Base-by-base conservation (phyloP, 1,140 invertebrate species). In the Delia radicum region DNA sequence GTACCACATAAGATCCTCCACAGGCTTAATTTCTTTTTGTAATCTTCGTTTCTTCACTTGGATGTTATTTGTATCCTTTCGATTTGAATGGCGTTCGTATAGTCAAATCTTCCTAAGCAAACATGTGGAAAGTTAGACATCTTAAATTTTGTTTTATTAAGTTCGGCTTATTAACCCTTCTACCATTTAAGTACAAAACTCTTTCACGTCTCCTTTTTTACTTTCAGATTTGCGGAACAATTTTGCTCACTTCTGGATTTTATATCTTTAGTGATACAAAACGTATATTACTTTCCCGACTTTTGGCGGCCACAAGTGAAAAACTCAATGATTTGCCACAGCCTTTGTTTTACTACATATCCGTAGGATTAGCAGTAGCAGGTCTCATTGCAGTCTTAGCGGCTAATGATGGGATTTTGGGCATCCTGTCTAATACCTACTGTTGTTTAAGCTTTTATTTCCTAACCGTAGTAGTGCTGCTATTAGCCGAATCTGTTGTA, bases 381-480 rank as follows among this genome's bases (percentile, higher is more conserved):
- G 94, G 93, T 18, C 88, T 94, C 42, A 81, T 90, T 21, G 89
- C 93, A 31, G 90, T 91, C 28, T 85, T 90, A 4, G 89, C 90
- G 4, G 90, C 91, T n/a, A 2, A 88, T 94, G 37, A 82, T 94
- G 7, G 94, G 94, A 29, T 94, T 93, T 80, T 94, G 93, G 92
- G 92, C 92, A 1, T 91, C 91, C 8, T 94, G 93, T 81, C 86
- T 93, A 89, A 92, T 78, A 93, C 91, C 81, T 92, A 93, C 79
- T 90, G 91, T 80, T 88, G 93, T 61, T 87, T 94, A 18, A 90
- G 90, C 74, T 85, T 91, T 91, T 95, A 95, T 81, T 91, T 95
- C 73, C 82, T 93, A 37, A 85, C 92, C 31, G 90, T 95, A 7
- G 87, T 93, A 33, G 78, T 92, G 2, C 87, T 95, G 5, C 85